Percentiles rank a stretch among this genome's conserved stretches.
Evolutionary conservation across 2,888 invertebrate genomes (phyloP).

Genomic region (Helobdella robusta): DNA sequence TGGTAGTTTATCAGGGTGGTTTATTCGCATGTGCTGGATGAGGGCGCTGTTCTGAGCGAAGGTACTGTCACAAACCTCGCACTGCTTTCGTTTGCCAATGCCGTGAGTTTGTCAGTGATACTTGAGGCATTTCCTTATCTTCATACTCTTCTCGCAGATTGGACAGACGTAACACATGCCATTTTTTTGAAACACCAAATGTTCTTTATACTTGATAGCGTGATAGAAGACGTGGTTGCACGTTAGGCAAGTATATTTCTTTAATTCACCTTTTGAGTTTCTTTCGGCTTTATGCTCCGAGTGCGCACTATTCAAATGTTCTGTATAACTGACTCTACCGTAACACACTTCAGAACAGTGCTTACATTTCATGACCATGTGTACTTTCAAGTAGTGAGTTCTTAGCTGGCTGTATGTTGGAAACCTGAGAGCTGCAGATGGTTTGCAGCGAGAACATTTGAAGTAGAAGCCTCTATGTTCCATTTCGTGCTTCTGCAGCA

Average conservation of each 20-base stretch:
- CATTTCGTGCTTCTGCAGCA: conserved; percentile 22
- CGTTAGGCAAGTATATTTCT: conserved; percentile 10
- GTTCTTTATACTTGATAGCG: conserved; percentile 15
- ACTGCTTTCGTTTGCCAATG: conserved; percentile 17
- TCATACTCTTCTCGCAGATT: conserved; percentile 24
- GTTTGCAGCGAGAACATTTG: conserved; percentile 21
- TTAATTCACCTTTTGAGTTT: conserved; percentile 16
- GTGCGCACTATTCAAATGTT: conserved; percentile 9
- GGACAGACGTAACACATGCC: conserved; percentile 18
- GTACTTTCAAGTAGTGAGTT: conserved; percentile 19
- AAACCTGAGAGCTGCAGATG: conserved; percentile 14
- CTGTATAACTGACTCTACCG: conserved; percentile 12
- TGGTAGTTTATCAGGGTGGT: conserved; percentile 15
- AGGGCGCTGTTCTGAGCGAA: conserved; percentile 23
- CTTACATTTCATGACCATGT: conserved; percentile 24
- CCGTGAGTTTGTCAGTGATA: conserved; percentile 23
- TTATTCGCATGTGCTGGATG: conserved; percentile 24
- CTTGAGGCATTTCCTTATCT: conserved; percentile 24
- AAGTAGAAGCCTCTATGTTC: conserved; percentile 23
- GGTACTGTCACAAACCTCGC: conserved; percentile 14
- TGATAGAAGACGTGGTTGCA: conserved; percentile 18
- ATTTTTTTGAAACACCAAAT: conserved; percentile 15
- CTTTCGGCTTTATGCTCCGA: conserved; percentile 19
- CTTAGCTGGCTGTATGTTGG: conserved; percentile 19
- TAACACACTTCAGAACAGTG: conserved; percentile 21